Percentiles rank a stretch among this genome's conserved stretches.
These are phyloP conservation scores for Sarcophaga subvicina DNA, from an alignment of 2,888 invertebrate genomes.

Conservation along the genomic window DNA sequence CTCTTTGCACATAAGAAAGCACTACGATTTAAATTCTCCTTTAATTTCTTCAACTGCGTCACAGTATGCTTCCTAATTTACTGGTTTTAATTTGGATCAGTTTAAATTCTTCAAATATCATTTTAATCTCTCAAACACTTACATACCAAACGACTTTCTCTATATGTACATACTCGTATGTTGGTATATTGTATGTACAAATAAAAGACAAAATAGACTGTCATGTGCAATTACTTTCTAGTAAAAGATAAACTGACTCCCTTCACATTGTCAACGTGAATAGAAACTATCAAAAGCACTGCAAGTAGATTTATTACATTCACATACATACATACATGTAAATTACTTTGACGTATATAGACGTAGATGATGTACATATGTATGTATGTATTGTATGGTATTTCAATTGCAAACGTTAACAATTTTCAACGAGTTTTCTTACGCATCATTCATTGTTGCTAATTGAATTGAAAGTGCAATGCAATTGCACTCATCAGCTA, in stretches of 20 bases:
- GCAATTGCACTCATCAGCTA: constrained; percentile 37
- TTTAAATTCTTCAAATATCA: not conserved
- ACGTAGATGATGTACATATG: not conserved
- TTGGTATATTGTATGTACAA: not conserved
- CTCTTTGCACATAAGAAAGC: not conserved
- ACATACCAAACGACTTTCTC: not conserved
- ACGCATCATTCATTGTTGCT: constrained; percentile 48
- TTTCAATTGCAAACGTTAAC: constrained; percentile 42
- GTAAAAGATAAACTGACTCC: constrained; percentile 20
- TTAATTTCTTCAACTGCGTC: not conserved
- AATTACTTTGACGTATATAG: not conserved
- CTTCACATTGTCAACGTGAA: not conserved
- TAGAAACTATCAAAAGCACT: not conserved
- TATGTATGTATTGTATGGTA: not conserved
- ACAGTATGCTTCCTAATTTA: not conserved
- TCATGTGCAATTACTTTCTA: constrained; percentile 42
- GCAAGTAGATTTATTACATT: not conserved
- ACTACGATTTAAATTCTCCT: not conserved
- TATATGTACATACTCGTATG: not conserved
- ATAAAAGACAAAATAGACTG: constrained; percentile 14
- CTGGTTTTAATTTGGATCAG: not conserved
- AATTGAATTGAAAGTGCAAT: constrained; percentile 60
- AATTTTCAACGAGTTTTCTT: constrained; percentile 43
- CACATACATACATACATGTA: not conserved
- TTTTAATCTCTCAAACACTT: not conserved